A percentile compares a stretch with the other conserved stretches of the same genome.
These are phyloP conservation scores for Lasiommata megera DNA, from an alignment of 2,888 invertebrate genomes.

Conservation along the genomic window DNA sequence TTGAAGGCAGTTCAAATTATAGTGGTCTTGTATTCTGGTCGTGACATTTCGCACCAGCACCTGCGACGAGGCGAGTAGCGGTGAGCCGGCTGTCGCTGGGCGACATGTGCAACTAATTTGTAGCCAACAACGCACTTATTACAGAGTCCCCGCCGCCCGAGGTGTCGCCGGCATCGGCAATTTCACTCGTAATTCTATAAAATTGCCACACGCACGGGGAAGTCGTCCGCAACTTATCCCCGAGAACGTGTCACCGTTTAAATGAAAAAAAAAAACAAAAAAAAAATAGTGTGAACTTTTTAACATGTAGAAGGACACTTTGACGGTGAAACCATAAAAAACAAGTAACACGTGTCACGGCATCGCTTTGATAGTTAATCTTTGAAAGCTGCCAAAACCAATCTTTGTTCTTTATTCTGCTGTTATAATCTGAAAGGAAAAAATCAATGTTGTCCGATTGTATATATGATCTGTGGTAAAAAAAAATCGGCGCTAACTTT, in stretches of 20 bases:
- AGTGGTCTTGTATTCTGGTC: slow-evolving; percentile 30
- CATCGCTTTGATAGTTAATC: too few species aligned
- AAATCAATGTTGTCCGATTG: too few species aligned
- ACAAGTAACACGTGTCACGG: too few species aligned
- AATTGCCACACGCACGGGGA: slow-evolving; percentile 67
- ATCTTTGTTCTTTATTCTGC: too few species aligned
- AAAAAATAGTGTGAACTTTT: slow-evolving; percentile 18
- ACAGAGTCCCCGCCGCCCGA: slow-evolving; percentile 62
- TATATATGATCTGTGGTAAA: too few species aligned
- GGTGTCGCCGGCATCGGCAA: slow-evolving; percentile 68
- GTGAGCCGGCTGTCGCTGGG: slow-evolving; percentile 65
- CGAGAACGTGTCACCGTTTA: slow-evolving; percentile 37
- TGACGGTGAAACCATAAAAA: too few species aligned
- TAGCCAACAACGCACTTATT: slow-evolving; percentile 68
- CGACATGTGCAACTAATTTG: slow-evolving; percentile 80
- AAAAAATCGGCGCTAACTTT: too few species aligned
- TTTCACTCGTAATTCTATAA: slow-evolving; percentile 69
- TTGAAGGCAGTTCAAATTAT: slow-evolving; percentile 29
- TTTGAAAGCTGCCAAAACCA: too few species aligned
- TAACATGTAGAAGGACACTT: slow-evolving; percentile 10
- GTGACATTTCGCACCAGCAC: slow-evolving; percentile 67
- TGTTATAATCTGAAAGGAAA: too few species aligned
- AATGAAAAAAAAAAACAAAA: slow-evolving; percentile 10
- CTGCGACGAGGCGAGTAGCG: slow-evolving; percentile 56
- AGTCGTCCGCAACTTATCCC: slow-evolving; percentile 50